Percentiles rank a stretch among this genome's conserved stretches.
Conservation (phyloP, 2,113 vertebrate species). For the Chaetops frenatus region DNA sequence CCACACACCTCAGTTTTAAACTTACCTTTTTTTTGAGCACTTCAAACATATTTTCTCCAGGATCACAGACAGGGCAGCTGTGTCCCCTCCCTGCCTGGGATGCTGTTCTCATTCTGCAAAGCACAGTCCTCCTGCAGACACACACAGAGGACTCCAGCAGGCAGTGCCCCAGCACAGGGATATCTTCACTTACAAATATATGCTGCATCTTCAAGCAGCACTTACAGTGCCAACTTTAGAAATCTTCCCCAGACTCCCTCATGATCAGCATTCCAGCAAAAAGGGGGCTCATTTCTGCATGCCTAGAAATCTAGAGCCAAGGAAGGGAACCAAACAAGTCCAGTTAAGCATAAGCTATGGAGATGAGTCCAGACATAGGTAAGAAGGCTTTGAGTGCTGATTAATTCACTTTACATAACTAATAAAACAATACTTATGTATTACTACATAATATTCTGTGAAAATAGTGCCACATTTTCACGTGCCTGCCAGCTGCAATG, state of each 20-base stretch:
- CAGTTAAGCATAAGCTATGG: neutral
- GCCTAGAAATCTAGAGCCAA: neutral
- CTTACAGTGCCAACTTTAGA: neutral
- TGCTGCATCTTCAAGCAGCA: neutral
- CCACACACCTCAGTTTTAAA: neutral
- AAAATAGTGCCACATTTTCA: neutral
- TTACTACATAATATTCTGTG: neutral
- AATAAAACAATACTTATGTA: no score
- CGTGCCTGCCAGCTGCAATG: neutral
- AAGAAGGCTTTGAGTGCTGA: neutral
- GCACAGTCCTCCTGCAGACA: rapidly evolving
- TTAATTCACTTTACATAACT: neutral
- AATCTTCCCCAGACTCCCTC: neutral
- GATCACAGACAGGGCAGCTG: neutral
- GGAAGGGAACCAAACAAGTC: neutral
- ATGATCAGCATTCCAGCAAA: neutral
- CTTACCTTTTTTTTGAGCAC: neutral
- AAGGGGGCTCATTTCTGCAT: neutral
- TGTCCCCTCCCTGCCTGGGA: neutral
- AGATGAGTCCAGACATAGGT: neutral
- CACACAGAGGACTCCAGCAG: neutral
- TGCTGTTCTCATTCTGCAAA: neutral
- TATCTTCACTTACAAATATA: neutral
- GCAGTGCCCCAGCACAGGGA: neutral
- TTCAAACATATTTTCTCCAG: neutral